Evolutionary conservation across 2,888 invertebrate genomes (phyloP).

Genomic region (Stenodema calcarata): DNA sequence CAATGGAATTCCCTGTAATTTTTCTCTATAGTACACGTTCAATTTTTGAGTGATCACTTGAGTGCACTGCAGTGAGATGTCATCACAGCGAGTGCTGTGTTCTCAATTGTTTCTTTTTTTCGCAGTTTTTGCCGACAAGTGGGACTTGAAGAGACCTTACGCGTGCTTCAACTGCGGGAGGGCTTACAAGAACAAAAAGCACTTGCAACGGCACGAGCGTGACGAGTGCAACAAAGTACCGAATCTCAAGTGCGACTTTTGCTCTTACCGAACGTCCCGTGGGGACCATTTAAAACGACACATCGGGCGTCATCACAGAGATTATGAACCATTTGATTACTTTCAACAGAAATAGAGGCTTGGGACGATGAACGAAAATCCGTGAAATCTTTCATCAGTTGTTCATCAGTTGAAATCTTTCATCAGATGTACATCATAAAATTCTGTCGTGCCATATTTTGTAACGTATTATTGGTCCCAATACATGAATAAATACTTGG

Average conservation of each 20-base stretch:
- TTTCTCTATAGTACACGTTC: not conserved
- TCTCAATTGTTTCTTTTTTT: not conserved
- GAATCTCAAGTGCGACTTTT: constrained; percentile 54
- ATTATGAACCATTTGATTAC: not conserved
- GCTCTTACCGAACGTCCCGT: not conserved
- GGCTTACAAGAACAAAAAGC: constrained; percentile 50
- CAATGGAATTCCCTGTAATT: not conserved
- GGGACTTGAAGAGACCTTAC: not conserved
- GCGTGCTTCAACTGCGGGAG: constrained; percentile 51
- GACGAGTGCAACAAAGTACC: constrained; percentile 14
- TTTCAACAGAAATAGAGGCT: too few species aligned
- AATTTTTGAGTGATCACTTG: not conserved
- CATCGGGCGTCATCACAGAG: not conserved
- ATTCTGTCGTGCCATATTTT: too few species aligned
- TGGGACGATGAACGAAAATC: too few species aligned
- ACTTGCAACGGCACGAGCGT: constrained; percentile 53
- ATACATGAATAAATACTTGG: too few species aligned
- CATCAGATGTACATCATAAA: too few species aligned
- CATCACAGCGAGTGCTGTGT: not conserved
- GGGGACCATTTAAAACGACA: not conserved
- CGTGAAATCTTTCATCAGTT: too few species aligned
- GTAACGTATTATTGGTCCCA: too few species aligned
- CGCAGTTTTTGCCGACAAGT: not conserved
- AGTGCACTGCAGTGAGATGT: not conserved
- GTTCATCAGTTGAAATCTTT: too few species aligned